Evolutionary conservation across 2,113 vertebrate species (phyloP), one percentile per base, ranked within the genome.

Genomic region (Megaceryle torquata): DNA sequence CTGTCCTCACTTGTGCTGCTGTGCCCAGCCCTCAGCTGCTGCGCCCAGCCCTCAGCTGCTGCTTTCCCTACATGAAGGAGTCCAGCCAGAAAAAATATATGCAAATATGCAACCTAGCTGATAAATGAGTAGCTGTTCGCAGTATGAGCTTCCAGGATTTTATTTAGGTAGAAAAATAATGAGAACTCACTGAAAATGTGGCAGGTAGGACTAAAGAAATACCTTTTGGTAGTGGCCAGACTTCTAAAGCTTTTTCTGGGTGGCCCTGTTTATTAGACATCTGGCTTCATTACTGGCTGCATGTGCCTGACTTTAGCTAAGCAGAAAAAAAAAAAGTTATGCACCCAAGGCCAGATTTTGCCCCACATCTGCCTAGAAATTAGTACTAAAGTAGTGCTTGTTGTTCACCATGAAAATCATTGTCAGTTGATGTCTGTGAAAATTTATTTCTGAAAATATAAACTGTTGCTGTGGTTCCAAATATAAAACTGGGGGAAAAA

Each of bases 91-190:
- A 91, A 37, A 82, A 90, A 79, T 37, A 22, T 18, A 41, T 19
- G 48, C 68, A 95, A 64, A 50, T 89, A 91, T 24, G 46, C 87
- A 69, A 61, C 24, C 28, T 21, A 59, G 59, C 41, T 85, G 81
- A 86, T 71, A 95, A 90, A 94, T 48, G 68, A 81, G 65, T 46
- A 70, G 44, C 59, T 77, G 9, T 81, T 77, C 76, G 41, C 25
- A 64, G 69, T 24, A 16, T 70, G 63, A 95, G 71, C 64, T 51
- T 78, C 60, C 68, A 86, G 83, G 71, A 83, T 74, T 83, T 83
- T 80, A 57, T 91, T 82, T 84, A 88, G 93, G 87, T 22, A 53
- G 72, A 88, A 94, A 92, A 94, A 82, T 57, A 12, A 95, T 83
- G 83, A 84, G 77, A 90, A 65, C 13, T 65, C 48, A 76, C 5